Evolutionary conservation across 2,888 invertebrate species (phyloP), one percentile per base, ranked within the genome.

Genomic region (Xanthorhoe designata): DNA sequence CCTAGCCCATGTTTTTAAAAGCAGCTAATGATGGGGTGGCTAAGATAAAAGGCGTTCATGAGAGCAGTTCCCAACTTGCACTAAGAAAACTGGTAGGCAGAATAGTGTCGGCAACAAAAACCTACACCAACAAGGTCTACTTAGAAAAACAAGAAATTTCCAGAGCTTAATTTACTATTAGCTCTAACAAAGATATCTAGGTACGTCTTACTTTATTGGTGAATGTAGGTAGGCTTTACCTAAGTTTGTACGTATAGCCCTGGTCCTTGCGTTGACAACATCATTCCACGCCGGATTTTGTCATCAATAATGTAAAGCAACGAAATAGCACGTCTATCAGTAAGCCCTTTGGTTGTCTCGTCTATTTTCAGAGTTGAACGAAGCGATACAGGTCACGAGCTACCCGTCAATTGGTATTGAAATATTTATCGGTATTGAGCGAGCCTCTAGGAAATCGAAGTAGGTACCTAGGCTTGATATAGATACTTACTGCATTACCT

Each of bases 351-450:
- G 49, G 32, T 57, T 59, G 55, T 59, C 61, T 60, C 50, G 52
- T 53, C 66, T 68, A 72, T 73, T 72, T 69, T 63, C 60, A 69
- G 63, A 75, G 76, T 66, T 76, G 59, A 73, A 45, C 70, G 72
- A 69, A 67, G 71, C 60, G 52, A 19, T 35, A 67, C 64, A 67
- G 72, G 71, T 72, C 64, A 66, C 59, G 64, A 59, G 58, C 51
- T 19, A 54, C 58, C 32, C 51, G 62, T 61, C 59, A 57, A 65
- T 67, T 54, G 45, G 45, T 67, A 61, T 69, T 78, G 60, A 78
- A 79, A 76, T 76, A 79, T 77, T 73, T 73, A 80, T 75, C 15
- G 70, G 13, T 78, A 80, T 80, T 74, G 76, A 78, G 67, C 74
- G 64, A 64, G 24, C 59, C 50, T 75, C 75, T 70, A 55, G 68